Evolutionary conservation across 1,140 invertebrate genomes (phyloP), one percentile per base, ranked within the genome.

Genomic region (Cherax destructor): DNA sequence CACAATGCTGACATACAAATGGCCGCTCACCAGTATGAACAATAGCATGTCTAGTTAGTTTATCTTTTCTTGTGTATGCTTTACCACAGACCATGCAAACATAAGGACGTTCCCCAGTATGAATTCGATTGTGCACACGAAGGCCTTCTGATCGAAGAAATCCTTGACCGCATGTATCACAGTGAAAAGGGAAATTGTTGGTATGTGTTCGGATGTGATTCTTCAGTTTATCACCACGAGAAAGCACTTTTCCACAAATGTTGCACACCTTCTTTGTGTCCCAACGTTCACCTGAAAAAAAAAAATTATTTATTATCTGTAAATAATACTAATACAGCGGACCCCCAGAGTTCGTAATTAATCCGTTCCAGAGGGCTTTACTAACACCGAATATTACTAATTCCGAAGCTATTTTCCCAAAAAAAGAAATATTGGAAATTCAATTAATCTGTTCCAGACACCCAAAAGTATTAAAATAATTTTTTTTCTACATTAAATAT

Each of bases 181-280:
- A 91, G 18, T 91, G 83, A 59, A 85, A 91, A 10, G 89, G 89
- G 59, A 85, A 91, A 76, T 91, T 91, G 76, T 91, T 91, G 7
- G 81, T 91, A 52, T 91, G 89, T 65, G 89, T 91, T 69, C 89
- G 89, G 41, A 91, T 91, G 83, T 91, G 89, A 86, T 91, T 91
- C 89, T 91, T 91, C 74, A 91, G 77, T 83, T 91, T 91, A 59
- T 91, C 89, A 72, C 89, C 89, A 16, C 89, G 89, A 52, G 89
- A 91, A 18, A 91, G 83, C 16, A 91, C 89, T 80, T 91, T 91
- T 50, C 89, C 89, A 91, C 89, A 91, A 65, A 91, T 91, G 65
- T 91, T 91, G 47, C 89, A 91, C 3, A 91, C 83, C 56, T 91
- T 91, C 74, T 91, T 91, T 1, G 89, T 85, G 52, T 91, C 89